phyloP scores from a whole-genome alignment of 2,797 vertebrate genomes.

The Liasis olivaceus region DNA sequence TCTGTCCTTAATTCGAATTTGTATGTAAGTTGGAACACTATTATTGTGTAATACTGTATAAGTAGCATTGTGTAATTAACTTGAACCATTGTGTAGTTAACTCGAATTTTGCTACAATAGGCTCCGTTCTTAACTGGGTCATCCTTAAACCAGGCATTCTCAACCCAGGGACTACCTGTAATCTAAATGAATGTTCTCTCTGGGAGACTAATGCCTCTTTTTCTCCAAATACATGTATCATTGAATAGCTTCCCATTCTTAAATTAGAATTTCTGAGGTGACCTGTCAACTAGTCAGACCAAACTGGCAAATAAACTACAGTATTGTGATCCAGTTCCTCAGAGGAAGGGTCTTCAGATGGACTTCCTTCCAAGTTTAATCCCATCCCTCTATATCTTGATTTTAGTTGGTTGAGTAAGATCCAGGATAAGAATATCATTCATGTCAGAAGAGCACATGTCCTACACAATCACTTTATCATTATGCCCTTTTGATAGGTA shows the following conservation, averaged over 20 bases:
- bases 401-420: neutral
- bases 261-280: neutral
- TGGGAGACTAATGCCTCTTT: neutral
- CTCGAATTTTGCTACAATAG: too few species aligned
- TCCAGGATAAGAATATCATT: neutral
- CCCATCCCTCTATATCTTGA: neutral
- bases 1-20: too few species aligned
- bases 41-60: too few species aligned
- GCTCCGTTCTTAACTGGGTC: too few species aligned
- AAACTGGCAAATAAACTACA: neutral
- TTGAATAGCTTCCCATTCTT: neutral
- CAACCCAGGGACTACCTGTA: neutral
- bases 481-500: neutral
- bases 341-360: neutral
- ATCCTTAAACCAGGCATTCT: too few species aligned
- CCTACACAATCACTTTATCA: neutral
- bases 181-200: neutral
- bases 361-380: neutral
- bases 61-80: too few species aligned
- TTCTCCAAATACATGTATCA: neutral
- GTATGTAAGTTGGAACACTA: too few species aligned
- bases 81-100: too few species aligned
- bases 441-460: neutral
- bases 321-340: neutral
- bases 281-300: neutral